phyloP scores from a whole-genome alignment of 2,113 vertebrate species.

The Crotophaga sulcirostris region DNA sequence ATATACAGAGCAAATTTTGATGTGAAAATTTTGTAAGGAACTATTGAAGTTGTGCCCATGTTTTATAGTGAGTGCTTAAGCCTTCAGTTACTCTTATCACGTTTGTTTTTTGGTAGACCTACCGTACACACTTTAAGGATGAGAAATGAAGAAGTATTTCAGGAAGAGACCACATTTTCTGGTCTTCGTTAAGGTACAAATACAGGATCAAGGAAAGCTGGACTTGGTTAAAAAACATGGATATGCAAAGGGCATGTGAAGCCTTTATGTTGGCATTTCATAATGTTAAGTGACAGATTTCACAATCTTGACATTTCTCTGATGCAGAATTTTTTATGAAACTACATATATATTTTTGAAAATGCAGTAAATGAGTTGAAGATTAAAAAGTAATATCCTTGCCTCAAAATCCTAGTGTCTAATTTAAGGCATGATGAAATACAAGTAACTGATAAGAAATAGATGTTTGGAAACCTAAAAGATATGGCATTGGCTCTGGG shows the following conservation, averaged over 20 bases:
- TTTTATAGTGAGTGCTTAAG: background rate
- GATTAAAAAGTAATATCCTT: background rate
- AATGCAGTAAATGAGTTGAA: background rate
- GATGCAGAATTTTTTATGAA: background rate
- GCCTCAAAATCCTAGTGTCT: background rate
- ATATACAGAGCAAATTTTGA: background rate
- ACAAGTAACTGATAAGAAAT: background rate
- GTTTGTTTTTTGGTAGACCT: background rate
- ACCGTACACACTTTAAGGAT: background rate
- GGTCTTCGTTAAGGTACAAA: background rate
- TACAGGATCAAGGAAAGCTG: background rate
- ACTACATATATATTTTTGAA: background rate
- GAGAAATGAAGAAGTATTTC: background rate
- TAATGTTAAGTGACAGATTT: background rate
- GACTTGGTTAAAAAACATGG: background rate
- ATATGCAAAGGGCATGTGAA: background rate
- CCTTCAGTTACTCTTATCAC: background rate
- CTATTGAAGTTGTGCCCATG: background rate
- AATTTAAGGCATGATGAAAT: background rate
- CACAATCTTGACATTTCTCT: background rate
- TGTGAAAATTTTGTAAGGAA: background rate
- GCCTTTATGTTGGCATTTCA: background rate
- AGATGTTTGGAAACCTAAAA: background rate
- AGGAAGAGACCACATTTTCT: background rate
- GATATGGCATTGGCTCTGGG: background rate